Evolutionary conservation across 35 echinoderm and acorn worm species (phyloP), one percentile per base, ranked within the genome.

Genomic region (Heliocidaris erythrogramma): DNA sequence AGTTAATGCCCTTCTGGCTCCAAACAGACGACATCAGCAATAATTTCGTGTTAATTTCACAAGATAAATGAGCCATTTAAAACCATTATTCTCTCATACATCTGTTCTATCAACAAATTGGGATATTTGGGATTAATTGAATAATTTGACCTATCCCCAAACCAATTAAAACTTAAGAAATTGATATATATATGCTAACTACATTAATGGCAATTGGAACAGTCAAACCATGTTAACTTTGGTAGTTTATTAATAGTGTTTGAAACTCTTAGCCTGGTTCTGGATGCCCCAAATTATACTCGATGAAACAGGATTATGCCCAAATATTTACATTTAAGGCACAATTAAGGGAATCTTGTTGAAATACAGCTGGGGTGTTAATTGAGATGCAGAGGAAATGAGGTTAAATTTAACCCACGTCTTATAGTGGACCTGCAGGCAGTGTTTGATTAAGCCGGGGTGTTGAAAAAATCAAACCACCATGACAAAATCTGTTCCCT

Each of bases 341-440:
- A n/a, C 65, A n/a, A n/a, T 21, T 78, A 78, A 78, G 27, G 65
- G 65, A 27, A 78, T 78, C 65, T 78, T 78, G 65, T 78, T 78
- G 65, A 78, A 78, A 78, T 78, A 27, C 65, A 78, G 65, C 65
- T 78, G 65, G 52, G 65, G 65, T 78, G 65, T 78, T 78, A 78
- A 78, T 78, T 78, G 65, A 78, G 65, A 78, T 78, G 65, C 18
- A 78, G 5, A 78, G 65, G 65, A 78, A 78, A 78, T 78, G 65
- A 78, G 65, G 65, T 78, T 78, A 78, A 78, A 78, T 27, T n/a
- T 78, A n/a, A 56, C 52, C 52, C 52, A 2, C 52, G 5, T 78
- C 65, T 5, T n/a, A 18, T 7, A 27, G 65, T 78, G 27, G 65
- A 78, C 65, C 65, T 78, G 65, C 65, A 27, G 65, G 65, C 18